Base-by-base conservation (phyloP, 2,113 vertebrate species). In the Oryzias curvinotus region DNA sequence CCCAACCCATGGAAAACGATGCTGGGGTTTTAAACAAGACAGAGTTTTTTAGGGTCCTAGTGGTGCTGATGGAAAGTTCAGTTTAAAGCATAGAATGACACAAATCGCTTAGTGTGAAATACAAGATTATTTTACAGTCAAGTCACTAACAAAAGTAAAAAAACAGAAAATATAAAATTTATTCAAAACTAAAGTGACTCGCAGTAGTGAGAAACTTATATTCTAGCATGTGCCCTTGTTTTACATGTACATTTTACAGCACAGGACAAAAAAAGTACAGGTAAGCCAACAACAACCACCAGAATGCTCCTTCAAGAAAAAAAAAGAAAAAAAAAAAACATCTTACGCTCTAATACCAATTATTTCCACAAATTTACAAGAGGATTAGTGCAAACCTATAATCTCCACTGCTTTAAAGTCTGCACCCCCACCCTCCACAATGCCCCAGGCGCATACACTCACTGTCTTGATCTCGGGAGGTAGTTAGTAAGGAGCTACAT, bases 1-100 rank as follows among this genome's bases (percentile, higher is more conserved):
- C 94, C 96, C 97, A 99, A 74, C 97, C 97, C 96, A 99, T 95
- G 55, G 94, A 96, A 81, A 99, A 99, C 1, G 94, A 94, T 4
- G 95, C 97, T 99, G 75, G 14, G 47, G 56, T 73, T 28, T 26
- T 42, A 80, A 49, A 86, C 50, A 68, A 28, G 56, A 41, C 4
- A 62, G 69, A 62, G 6, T 23, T 13, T 80, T 2, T 51, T 69
- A 15, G 71, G 53, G 18, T 7, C 19, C 12, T 28, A 14, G 15
- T 19, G 52, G 8, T 28, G 17, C 47, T 52, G 15, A 14, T 51
- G 46, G 45, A 42, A 44, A 8, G 2, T 25, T 59, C 23, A 58
- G 43, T 30, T 30, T 62, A 15, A 48, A 61, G 61, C 1, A 19
- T 54, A 49, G 62, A 62, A 25, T 23, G 42, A 47, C 26, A 48